Evolutionary conservation across 1,140 invertebrate species (phyloP).

Genomic region (Cydia fagiglandana): DNA sequence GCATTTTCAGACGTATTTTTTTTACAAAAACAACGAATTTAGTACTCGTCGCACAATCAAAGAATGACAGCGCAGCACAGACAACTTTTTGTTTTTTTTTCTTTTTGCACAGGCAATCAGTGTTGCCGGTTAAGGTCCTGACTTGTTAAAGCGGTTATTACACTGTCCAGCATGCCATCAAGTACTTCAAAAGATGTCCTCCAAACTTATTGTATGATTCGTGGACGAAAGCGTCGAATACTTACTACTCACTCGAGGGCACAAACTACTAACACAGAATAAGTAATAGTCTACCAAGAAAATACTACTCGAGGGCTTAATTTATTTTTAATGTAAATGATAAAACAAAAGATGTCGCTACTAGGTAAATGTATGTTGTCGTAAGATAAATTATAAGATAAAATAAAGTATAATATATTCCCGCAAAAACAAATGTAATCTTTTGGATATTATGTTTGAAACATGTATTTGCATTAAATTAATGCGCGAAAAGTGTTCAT

Average conservation of each 20-base stretch:
- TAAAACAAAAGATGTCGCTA: not conserved
- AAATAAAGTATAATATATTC: no score
- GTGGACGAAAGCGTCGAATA: no score
- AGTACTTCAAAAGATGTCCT: no score
- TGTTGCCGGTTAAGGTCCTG: not conserved
- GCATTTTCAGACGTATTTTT: slow-evolving; percentile 14
- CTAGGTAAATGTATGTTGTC: not conserved
- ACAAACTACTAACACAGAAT: no score
- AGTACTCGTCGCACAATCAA: slow-evolving; percentile 1
- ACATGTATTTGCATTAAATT: no score
- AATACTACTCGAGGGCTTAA: no score
- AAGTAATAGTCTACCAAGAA: no score
- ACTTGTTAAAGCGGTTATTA: not conserved
- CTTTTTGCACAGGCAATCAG: not conserved
- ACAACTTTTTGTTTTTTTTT: not conserved
- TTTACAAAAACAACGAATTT: slow-evolving; percentile 24
- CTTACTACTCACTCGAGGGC: no score
- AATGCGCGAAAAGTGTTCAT: no score
- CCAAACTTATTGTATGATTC: no score
- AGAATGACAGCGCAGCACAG: slow-evolving; percentile 1
- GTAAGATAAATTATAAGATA: not conserved
- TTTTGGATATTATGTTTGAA: no score
- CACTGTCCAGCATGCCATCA: not conserved
- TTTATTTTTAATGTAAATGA: not conserved
- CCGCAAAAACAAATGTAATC: no score